phyloP scores from a whole-genome alignment of 2,888 invertebrate genomes.

The Hesperia comma region DNA sequence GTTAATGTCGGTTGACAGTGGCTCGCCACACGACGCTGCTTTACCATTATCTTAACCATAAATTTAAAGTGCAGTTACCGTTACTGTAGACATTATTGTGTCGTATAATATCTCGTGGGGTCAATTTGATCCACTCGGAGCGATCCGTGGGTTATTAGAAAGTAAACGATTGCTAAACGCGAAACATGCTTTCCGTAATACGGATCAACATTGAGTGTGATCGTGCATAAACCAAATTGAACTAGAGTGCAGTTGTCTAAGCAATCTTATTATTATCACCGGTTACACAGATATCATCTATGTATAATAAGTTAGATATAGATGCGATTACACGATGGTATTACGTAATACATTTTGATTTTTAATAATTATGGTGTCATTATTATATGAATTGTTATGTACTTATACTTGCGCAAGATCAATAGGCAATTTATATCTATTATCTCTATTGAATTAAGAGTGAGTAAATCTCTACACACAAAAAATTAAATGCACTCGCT shows the following conservation, averaged over 20 bases:
- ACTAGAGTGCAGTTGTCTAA: constrained; percentile 41
- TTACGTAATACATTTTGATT: neutral
- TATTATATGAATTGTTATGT: neutral
- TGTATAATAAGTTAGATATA: neutral
- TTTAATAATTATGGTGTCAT: neutral
- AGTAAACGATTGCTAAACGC: constrained; percentile 53
- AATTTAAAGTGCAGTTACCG: constrained; percentile 57
- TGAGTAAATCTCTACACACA: neutral
- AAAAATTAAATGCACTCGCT: neutral
- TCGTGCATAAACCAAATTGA: constrained; percentile 46
- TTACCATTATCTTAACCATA: constrained; percentile 52
- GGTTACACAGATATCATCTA: constrained; percentile 28
- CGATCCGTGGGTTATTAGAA: constrained; percentile 59
- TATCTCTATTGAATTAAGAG: neutral
- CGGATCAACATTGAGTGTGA: constrained; percentile 44
- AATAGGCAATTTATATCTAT: neutral
- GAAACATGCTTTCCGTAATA: constrained; percentile 49
- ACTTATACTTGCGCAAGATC: neutral
- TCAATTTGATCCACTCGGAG: constrained; percentile 56
- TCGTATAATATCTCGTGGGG: constrained; percentile 51
- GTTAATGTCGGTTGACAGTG: constrained; percentile 31
- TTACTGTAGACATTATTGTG: constrained; percentile 57
- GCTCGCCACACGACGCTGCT: constrained; percentile 36
- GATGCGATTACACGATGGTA: neutral
- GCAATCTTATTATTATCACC: constrained; percentile 41